A percentile compares a stretch with the other conserved stretches of the same genome.
Evolutionary conservation across 2,797 vertebrate species (phyloP).

Genomic region (Phataginus tricuspis): DNA sequence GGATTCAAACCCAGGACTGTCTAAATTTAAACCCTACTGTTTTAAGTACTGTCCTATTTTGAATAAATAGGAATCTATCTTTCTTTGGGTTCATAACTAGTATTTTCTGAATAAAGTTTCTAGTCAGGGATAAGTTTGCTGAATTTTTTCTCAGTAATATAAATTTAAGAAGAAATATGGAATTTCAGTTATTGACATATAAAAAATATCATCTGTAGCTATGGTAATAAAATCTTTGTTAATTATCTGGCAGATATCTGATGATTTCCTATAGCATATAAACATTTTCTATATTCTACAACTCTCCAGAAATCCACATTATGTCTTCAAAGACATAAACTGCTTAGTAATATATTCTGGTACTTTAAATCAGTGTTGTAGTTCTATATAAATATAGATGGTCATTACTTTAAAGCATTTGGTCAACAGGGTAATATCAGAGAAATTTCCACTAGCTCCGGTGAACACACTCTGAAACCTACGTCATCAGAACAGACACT

Average conservation of each 20-base stretch:
- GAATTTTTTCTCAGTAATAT: neutral
- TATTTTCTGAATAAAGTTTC: slow-evolving; percentile 1
- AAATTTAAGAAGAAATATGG: neutral
- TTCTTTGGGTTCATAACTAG: neutral
- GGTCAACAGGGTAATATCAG: neutral
- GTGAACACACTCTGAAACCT: neutral
- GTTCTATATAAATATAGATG: neutral
- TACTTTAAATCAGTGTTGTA: neutral
- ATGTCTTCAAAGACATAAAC: neutral
- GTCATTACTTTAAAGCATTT: neutral
- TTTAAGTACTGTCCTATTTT: neutral
- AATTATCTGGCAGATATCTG: neutral
- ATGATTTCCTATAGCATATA: neutral
- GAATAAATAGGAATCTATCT: neutral
- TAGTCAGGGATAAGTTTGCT: neutral
- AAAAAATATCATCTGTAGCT: neutral
- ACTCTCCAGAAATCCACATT: neutral
- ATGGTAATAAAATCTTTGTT: neutral
- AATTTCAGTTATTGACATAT: neutral
- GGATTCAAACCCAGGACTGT: neutral
- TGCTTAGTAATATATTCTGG: neutral
- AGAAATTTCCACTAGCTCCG: neutral
- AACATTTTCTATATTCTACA: neutral
- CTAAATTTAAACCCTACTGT: neutral
- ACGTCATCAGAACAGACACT: neutral